Base-by-base conservation (phyloP, 2,888 invertebrate genomes). In the Callinectes sapidus region DNA sequence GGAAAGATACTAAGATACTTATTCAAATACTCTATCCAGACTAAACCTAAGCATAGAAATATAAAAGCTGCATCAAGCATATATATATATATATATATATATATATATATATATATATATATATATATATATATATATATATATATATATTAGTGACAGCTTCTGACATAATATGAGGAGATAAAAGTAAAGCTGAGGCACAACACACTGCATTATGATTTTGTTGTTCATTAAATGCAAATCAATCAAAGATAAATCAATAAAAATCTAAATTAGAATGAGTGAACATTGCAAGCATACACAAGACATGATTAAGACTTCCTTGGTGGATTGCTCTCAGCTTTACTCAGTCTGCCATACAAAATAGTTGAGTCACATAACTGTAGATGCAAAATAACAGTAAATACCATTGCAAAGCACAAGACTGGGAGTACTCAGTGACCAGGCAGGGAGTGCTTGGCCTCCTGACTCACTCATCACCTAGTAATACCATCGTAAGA, bases 51-150 rank as follows among this genome's bases (percentile, higher is more conserved):
- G 42, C 42, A 35, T 90, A 90, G 32, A 90, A 42, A 71, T 39
- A 90, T 39, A 14, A 35, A 39, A 77, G 55, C 32, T 61, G 71
- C 16, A 71, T 39, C 81, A 81, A 81, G 81, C 81, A 32, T 90
- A 39, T 88, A 88, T 48, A 88, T 28, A 88, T 55, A 54, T 88
- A 88, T 55, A 88, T 28, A 88, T 54, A 88, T 54, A 88, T 88
- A 88, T 88, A 54, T 55, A 55, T 54, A 48, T 88, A 55, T 55
- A 54, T 54, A 55, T 88, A 55, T n/a, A 32, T 48, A 55, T 35
- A 55, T 88, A 55, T 88, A 55, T 88, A 55, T 88, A 54, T 88
- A 55, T 88, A 61, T 61, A 61, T 61, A 87, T 87, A 87, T 87
- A 87, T 87, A 87, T 87, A 87, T 87, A 87, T 87, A 48, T 87